A percentile compares a stretch with the other conserved stretches of the same genome.
phyloP scores from a whole-genome alignment of 2,797 vertebrate species.

The Benthosema pterotum region DNA sequence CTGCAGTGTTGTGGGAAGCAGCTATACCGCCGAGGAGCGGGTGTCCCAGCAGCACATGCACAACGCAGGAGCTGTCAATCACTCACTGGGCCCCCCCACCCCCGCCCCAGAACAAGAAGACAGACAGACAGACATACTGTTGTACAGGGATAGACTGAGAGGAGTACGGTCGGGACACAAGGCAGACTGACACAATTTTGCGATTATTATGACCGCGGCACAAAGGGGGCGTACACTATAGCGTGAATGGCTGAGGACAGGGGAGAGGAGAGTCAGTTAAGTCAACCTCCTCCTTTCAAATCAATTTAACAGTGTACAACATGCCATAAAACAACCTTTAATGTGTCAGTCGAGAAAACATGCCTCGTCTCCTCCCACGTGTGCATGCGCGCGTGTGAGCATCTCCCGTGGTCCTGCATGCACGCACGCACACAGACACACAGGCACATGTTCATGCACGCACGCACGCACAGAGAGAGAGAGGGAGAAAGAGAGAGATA shows the following conservation, averaged over 20 bases:
- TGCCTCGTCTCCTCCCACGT: neutral
- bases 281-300: conserved; percentile 16
- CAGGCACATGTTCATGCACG: neutral
- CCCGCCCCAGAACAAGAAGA: conserved; percentile 27
- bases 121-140: conserved; percentile 3
- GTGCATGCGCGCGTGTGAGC: conserved; percentile 3
- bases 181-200: conserved; percentile 5
- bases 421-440: conserved; percentile 4
- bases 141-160: conserved; percentile 4
- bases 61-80: conserved; percentile 57
- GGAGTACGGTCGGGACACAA: neutral
- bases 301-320: conserved; percentile 29
- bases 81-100: conserved; percentile 44
- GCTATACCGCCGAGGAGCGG: conserved; percentile 34
- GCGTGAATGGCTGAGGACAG: conserved; percentile 10
- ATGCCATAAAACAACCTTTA: conserved; percentile 28
- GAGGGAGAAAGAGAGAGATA: conserved; percentile 47
- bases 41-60: conserved; percentile 50
- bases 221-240: conserved; percentile 14
- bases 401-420: neutral
- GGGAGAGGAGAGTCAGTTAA: conserved; percentile 7
- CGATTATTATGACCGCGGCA: neutral
- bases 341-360: conserved; percentile 21
- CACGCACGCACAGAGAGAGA: conserved; percentile 32
- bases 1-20: conserved; percentile 54